Conservation (phyloP, 2,797 vertebrate genomes). For the Acridotheres tristis region DNA sequence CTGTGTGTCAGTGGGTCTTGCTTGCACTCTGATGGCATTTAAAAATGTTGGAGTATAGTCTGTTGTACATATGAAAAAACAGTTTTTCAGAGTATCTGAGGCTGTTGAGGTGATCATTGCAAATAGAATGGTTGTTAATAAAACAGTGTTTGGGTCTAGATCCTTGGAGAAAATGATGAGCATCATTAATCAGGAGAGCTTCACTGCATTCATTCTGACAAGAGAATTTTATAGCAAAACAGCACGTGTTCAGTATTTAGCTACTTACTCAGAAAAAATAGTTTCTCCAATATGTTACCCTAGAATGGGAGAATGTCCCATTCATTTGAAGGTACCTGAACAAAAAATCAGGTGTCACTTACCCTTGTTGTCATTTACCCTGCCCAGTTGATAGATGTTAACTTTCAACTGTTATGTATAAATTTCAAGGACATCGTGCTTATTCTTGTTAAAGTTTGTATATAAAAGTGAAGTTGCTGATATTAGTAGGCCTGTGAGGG, state of each 20-base stretch:
- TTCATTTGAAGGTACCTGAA: not conserved
- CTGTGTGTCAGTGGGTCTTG: not conserved
- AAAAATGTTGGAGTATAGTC: not conserved
- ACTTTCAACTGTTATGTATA: not conserved
- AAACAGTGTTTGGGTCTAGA: not conserved
- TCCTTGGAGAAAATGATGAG: not conserved
- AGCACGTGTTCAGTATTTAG: fast-evolving
- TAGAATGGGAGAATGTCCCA: not conserved
- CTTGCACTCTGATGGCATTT: not conserved
- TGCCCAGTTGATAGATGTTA: not conserved
- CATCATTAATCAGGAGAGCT: not conserved
- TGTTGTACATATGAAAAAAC: not conserved
- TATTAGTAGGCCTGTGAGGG: not conserved
- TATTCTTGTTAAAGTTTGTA: not conserved
- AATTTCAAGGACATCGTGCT: not conserved
- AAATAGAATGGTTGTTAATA: not conserved
- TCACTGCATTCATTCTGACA: not conserved
- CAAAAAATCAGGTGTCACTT: not conserved
- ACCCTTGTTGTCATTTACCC: not conserved
- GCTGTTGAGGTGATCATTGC: not conserved
- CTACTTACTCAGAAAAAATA: not conserved
- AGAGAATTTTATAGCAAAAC: not conserved
- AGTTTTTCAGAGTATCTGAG: not conserved
- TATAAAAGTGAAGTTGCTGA: not conserved
- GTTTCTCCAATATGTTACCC: not conserved